A percentile compares a stretch with the other conserved stretches of the same genome.
phyloP scores from a whole-genome alignment of 1,140 invertebrate genomes.

The Aplysia californica region DNA sequence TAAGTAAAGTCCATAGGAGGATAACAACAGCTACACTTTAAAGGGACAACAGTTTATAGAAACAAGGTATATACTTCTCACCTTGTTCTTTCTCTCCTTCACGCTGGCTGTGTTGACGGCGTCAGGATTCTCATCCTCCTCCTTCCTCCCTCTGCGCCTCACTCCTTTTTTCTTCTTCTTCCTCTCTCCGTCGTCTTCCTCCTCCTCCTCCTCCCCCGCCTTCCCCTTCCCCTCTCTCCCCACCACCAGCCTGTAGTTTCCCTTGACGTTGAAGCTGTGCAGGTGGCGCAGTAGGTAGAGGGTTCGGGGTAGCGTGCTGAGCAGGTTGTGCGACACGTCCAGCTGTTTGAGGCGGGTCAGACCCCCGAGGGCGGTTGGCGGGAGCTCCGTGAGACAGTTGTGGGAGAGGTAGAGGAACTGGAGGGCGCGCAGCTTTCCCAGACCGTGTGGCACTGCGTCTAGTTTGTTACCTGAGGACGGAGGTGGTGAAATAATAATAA shows the following conservation, averaged over 20 bases:
- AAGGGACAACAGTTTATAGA: too few species aligned
- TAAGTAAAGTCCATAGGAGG: too few species aligned
- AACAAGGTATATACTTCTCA: too few species aligned
- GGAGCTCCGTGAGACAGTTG: conserved; percentile 54
- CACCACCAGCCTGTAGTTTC: neutral
- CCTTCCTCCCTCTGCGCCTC: neutral
- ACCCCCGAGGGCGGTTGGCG: conserved; percentile 52
- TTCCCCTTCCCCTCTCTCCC: too few species aligned
- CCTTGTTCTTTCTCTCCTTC: neutral
- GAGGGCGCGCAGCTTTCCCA: conserved; percentile 48
- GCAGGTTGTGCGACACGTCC: conserved; percentile 56
- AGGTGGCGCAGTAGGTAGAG: conserved; percentile 26
- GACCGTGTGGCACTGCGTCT: conserved; percentile 51
- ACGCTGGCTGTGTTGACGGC: neutral
- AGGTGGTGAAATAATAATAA: too few species aligned
- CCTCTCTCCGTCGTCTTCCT: neutral
- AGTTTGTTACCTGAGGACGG: conserved; percentile 45
- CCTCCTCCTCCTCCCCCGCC: neutral
- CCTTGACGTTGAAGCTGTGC: conserved; percentile 12
- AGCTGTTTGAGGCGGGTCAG: conserved; percentile 54
- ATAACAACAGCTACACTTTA: too few species aligned
- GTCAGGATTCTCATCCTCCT: neutral
- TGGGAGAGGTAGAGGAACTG: conserved; percentile 49
- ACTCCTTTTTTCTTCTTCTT: neutral
- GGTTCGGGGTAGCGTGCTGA: conserved; percentile 50